A percentile compares a stretch with the other conserved stretches of the same genome.
phyloP scores from a whole-genome alignment of 2,113 vertebrate genomes.

The Muntiacus muntjak region DNA sequence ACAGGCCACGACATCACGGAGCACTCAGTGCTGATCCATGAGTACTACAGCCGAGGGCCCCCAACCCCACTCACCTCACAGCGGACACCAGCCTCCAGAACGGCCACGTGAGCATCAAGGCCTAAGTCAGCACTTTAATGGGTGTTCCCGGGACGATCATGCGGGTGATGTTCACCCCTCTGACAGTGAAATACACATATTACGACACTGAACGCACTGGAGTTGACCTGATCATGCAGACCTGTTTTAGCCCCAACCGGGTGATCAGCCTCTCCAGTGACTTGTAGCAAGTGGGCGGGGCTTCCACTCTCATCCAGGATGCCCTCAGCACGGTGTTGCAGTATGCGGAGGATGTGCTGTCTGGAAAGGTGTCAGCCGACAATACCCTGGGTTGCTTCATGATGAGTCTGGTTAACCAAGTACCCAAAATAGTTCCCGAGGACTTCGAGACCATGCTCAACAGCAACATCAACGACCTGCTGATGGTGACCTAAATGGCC shows the following conservation, averaged over 20 bases:
- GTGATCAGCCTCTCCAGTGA: slow-evolving; percentile 96
- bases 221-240: slow-evolving; percentile 96
- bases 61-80: slow-evolving; percentile 96
- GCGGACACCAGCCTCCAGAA: slow-evolving; percentile 95
- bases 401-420: slow-evolving; percentile 97
- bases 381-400: slow-evolving; percentile 96
- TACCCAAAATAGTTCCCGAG: slow-evolving; percentile 94
- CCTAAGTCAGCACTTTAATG: slow-evolving; percentile 97
- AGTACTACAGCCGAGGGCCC: slow-evolving; percentile 97
- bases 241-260: slow-evolving; percentile 87
- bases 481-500: no score
- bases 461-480: slow-evolving; percentile 92
- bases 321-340: slow-evolving; percentile 92
- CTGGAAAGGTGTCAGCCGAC: slow-evolving; percentile 94
- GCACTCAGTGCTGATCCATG: slow-evolving; percentile 96
- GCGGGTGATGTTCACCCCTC: slow-evolving; percentile 97
- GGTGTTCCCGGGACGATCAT: slow-evolving; percentile 96
- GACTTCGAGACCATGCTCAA: slow-evolving; percentile 99
- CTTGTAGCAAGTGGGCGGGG: slow-evolving; percentile 91
- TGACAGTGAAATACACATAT: slow-evolving; percentile 93
- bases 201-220: slow-evolving; percentile 98
- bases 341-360: slow-evolving; percentile 97
- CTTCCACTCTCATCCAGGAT: slow-evolving; percentile 91
- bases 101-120: slow-evolving; percentile 96
- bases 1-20: slow-evolving; percentile 98